phyloP scores from a whole-genome alignment of 2,797 vertebrate species.

The Potorous gilbertii region DNA sequence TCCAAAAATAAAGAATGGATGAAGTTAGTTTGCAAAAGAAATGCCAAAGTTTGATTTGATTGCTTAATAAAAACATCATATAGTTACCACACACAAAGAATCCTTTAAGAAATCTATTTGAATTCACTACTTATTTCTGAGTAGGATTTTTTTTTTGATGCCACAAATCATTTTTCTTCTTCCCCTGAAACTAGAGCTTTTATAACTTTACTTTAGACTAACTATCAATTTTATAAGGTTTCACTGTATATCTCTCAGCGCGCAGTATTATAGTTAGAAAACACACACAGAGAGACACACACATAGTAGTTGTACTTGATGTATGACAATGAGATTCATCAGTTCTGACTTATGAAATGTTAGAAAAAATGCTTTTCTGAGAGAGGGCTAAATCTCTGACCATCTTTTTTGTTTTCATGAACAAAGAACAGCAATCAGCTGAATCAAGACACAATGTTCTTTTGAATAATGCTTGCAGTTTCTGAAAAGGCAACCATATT shows the following conservation, averaged over 20 bases:
- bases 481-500: slow-evolving; percentile 38
- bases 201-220: slow-evolving; percentile 19
- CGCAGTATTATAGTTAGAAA: background rate
- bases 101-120: background rate
- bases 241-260: background rate
- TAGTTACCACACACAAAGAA: background rate
- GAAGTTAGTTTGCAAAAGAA: background rate
- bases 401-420: background rate
- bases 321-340: slow-evolving; percentile 18
- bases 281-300: background rate
- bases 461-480: slow-evolving; percentile 35
- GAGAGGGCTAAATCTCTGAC: slow-evolving; percentile 1
- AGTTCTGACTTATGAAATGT: background rate
- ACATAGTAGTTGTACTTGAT: background rate
- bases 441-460: slow-evolving; percentile 21
- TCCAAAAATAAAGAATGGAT: background rate
- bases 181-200: background rate
- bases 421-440: slow-evolving; percentile 26
- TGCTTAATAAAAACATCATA: background rate
- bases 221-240: slow-evolving; percentile 22
- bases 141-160: background rate
- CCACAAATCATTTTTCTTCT: background rate
- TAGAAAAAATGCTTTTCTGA: background rate
- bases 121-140: background rate
- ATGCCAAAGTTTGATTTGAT: background rate